Conservation (phyloP, 2,113 vertebrate genomes). For the Melanocharis versteri region DNA sequence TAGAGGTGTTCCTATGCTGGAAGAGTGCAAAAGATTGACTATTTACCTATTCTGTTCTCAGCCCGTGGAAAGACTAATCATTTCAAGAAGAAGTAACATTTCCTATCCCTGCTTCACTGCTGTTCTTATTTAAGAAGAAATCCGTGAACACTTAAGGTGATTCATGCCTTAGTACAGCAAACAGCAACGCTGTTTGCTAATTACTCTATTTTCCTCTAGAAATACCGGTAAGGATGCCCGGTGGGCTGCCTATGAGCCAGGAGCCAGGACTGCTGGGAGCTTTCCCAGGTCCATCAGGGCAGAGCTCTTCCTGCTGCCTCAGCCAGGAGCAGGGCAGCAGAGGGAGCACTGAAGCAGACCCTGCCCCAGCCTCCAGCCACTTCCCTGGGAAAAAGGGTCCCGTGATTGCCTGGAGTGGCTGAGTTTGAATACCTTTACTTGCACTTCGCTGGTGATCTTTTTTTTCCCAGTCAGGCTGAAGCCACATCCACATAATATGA, state of each 20-base stretch:
- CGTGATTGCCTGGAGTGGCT: neutral
- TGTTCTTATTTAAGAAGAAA: neutral
- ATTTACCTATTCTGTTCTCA: neutral
- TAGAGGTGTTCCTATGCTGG: neutral
- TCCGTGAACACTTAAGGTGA: neutral
- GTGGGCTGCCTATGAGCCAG: fast-evolving
- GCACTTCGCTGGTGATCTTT: neutral
- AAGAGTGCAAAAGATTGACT: neutral
- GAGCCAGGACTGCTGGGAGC: neutral
- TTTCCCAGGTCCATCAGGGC: neutral
- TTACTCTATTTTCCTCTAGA: neutral
- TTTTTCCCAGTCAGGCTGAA: neutral
- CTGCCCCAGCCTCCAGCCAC: fast-evolving
- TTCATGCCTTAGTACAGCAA: neutral
- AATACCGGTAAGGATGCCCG: neutral
- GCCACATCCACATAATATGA: neutral
- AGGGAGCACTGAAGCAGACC: neutral
- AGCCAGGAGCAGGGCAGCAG: neutral
- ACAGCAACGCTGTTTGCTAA: neutral
- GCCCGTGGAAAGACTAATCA: neutral
- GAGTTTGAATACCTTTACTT: neutral
- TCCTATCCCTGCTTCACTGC: neutral
- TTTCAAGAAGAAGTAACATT: neutral
- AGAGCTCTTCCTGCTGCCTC: neutral
- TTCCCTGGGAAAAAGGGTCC: neutral